Conservation (phyloP, 1,140 invertebrate genomes). For the Eubasilissa regina region DNA sequence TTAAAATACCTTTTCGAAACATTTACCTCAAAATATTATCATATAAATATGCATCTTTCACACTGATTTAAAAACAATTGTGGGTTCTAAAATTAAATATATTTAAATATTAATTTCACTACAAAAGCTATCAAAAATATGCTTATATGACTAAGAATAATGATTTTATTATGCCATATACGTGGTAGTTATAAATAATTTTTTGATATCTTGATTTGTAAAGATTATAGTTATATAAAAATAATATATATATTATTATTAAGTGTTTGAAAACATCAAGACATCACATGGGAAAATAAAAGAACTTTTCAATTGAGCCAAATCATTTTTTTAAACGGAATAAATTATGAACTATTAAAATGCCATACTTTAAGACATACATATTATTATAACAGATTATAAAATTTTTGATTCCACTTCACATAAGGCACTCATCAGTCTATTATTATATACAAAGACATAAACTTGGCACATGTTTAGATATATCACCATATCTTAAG, state of each 20-base stretch:
- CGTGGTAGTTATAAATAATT: slow-evolving; percentile 1
- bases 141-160: background rate
- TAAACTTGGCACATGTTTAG: slow-evolving; percentile 45
- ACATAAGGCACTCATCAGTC: slow-evolving; percentile 51
- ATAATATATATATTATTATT: too few species aligned
- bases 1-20: too few species aligned
- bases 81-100: background rate
- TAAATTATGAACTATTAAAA: background rate
- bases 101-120: slow-evolving; percentile 13
- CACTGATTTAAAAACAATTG: background rate
- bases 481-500: slow-evolving; percentile 28
- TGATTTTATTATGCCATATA: background rate
- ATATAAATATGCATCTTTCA: too few species aligned
- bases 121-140: slow-evolving; percentile 6
- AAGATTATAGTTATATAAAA: background rate
- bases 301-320: too few species aligned
- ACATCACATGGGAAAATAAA: too few species aligned
- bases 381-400: background rate
- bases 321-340: too few species aligned
- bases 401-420: slow-evolving; percentile 5
- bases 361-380: background rate
- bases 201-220: background rate
- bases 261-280: too few species aligned
- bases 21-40: too few species aligned
- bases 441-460: slow-evolving; percentile 46